Base-by-base conservation (phyloP, 2,888 invertebrate genomes). In the Athalia cordata region DNA sequence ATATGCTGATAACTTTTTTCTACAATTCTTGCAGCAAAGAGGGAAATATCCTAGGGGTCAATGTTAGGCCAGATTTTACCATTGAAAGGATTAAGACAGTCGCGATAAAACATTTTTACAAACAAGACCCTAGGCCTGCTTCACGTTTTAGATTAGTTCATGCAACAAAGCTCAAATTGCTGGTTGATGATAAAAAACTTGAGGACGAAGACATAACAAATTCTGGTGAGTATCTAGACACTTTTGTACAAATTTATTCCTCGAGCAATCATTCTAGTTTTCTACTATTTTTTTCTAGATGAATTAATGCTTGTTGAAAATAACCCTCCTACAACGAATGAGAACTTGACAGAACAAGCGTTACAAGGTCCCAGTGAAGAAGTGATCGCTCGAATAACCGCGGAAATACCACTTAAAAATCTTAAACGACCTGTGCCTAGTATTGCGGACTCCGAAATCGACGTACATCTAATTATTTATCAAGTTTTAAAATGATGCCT, bases 281-380 rank as follows among this genome's bases (percentile, higher is more conserved):
- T 13, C 62, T 62, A 13, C 13, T 5, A 15, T 62, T 9, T n/a
- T 62, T 0, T 62, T 13, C 15, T 78, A 89, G 90, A 89, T 81
- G 88, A 88, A 79, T 81, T 90, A 61, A 81, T 89, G 62, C 82
- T 90, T 77, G 84, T 87, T 13, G 85, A 88, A 81, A 81, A 83
- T 47, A 84, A 85, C 50, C 79, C 85, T 8, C 4, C 50, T 29
- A 11, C 78, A 13, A 57, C 72, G 11, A 82, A 85, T 59, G 85
- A 88, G 52, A 84, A 81, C 80, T 79, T 84, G 11, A 77, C 85
- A 0, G 91, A 91, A 59, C 87, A 88, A 43, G 83, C 84, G 61
- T 84, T 92, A 15, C 89, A 89, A 76, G 90, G 92, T 5, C 93
- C 93, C n/a, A 91, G 88, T 5, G 85, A 90, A 77, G 90, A 90